These are phyloP conservation scores for Dolichallabes microphthalmus DNA, from an alignment of 2,113 vertebrate species.

Conservation along the genomic window DNA sequence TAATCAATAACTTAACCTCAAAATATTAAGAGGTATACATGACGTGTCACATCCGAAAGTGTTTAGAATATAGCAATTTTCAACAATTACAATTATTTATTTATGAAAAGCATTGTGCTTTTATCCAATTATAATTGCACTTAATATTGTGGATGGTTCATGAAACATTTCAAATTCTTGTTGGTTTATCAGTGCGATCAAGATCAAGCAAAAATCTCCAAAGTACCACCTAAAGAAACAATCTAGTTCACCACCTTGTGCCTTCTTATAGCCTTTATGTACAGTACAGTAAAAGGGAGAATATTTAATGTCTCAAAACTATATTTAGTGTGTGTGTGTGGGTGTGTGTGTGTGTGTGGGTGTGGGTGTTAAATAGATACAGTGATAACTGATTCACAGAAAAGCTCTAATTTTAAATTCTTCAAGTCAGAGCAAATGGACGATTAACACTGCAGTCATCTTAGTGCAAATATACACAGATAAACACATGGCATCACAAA, in stretches of 20 bases:
- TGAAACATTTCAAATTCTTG: background rate
- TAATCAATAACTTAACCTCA: too few species aligned
- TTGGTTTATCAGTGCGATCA: background rate
- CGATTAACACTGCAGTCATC: background rate
- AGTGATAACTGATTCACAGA: conserved; percentile 14
- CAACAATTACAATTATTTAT: background rate
- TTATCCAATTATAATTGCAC: background rate
- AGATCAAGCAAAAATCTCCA: background rate
- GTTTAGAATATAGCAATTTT: background rate
- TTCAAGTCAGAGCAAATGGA: conserved; percentile 21
- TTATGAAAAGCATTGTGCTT: background rate
- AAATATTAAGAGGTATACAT: too few species aligned
- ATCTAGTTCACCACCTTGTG: too few species aligned
- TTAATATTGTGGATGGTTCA: background rate
- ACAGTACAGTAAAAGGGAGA: background rate
- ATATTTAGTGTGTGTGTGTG: background rate
- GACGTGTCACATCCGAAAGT: background rate
- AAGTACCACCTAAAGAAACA: background rate
- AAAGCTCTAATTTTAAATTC: conserved; percentile 33
- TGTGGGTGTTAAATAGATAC: background rate
- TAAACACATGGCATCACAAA: conserved; percentile 15
- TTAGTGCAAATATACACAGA: background rate
- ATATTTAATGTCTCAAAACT: background rate
- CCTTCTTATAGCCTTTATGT: too few species aligned
- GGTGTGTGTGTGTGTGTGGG: background rate